Evolutionary conservation across 2,113 vertebrate species (phyloP), one percentile per base, ranked within the genome.

Genomic region (Carassius gibelio): DNA sequence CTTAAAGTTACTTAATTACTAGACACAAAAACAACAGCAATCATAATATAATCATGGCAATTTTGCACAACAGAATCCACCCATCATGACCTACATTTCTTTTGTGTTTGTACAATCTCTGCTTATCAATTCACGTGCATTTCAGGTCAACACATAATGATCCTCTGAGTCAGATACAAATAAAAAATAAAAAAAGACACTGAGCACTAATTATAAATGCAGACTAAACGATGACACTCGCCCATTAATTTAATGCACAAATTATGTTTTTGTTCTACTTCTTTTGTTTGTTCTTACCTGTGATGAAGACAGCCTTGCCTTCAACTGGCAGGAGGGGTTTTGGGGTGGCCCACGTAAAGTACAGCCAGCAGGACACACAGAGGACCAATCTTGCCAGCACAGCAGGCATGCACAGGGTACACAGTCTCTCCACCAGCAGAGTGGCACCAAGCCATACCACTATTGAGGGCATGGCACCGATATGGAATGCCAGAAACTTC

Each of bases 241-340:
- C 8, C 21, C 75, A 34, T 52, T 21, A 15, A 55, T 21, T 50
- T 55, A n/a, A 19, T 8, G 30, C 48, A 45, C 10, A 2, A n/a
- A 75, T 59, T 83, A 19, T 26, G 5, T 48, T 13, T 48, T 26
- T 17, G 9, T 62, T 72, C 9, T 13, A 4, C 9, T n/a, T 48
- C 21, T 45, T 26, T 3, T 76, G n/a, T 23, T 36, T 15, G 5
- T 0, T 42, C 91, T 87, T 93, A 95, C 94, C 94, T 94, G 94
- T 95, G 88, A 95, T 93, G 84, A 95, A 80, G 61, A 95, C 90
- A 0, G 92, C 92, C 55, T 93, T 94, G 50, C 92, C 93, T 13
- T 88, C 85, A 5, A 89, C 84, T 0, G 93, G 82, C 74, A 94
- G 88, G 8, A 8, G 4, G 9, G 57, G 75, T 2, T 52, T 36